Conservation (phyloP, 2,888 invertebrate genomes). For the Endotricha flammealis region DNA sequence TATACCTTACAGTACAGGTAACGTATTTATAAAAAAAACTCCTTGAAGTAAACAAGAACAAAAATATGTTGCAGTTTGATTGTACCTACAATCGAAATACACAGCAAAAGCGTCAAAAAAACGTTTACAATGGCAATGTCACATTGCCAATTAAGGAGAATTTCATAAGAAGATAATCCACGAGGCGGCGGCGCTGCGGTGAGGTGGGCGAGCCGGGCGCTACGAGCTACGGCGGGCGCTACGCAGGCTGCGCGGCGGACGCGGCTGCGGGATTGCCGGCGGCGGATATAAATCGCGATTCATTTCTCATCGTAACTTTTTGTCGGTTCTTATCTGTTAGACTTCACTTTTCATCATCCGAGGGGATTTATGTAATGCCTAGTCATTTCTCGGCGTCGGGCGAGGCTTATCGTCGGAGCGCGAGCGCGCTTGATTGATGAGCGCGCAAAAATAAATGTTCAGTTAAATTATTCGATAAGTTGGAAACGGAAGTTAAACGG, state of each 20-base stretch:
- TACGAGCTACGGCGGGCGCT: constrained; percentile 21
- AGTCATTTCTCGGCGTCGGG: constrained; percentile 80
- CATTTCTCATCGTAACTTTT: constrained; percentile 80
- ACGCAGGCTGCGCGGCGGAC: constrained; percentile 12
- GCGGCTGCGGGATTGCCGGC: constrained; percentile 46
- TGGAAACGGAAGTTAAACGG: constrained; percentile 79
- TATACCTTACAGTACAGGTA: too few relatives aligned
- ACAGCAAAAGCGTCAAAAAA: too few relatives aligned
- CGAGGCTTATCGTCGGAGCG: constrained; percentile 74
- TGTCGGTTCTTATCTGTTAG: constrained; percentile 80
- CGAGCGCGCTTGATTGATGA: constrained; percentile 78
- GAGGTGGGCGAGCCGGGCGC: constrained; percentile 18
- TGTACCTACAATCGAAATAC: too few relatives aligned
- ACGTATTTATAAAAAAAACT: too few relatives aligned
- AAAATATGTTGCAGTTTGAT: too few relatives aligned
- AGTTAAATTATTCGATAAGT: constrained; percentile 80
- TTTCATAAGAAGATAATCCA: constrained; percentile 11
- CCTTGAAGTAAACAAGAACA: too few relatives aligned
- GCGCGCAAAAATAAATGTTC: constrained; percentile 80
- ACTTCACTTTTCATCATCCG: constrained; percentile 80
- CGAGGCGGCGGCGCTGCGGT: constrained; percentile 14
- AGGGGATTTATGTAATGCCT: constrained; percentile 80
- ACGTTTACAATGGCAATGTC: constrained; percentile 18
- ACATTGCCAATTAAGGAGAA: constrained; percentile 10
- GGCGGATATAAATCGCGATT: constrained; percentile 77